These are phyloP conservation scores for Taeniopygia guttata DNA, from an alignment of 2,797 vertebrate species.

Conservation along the genomic window DNA sequence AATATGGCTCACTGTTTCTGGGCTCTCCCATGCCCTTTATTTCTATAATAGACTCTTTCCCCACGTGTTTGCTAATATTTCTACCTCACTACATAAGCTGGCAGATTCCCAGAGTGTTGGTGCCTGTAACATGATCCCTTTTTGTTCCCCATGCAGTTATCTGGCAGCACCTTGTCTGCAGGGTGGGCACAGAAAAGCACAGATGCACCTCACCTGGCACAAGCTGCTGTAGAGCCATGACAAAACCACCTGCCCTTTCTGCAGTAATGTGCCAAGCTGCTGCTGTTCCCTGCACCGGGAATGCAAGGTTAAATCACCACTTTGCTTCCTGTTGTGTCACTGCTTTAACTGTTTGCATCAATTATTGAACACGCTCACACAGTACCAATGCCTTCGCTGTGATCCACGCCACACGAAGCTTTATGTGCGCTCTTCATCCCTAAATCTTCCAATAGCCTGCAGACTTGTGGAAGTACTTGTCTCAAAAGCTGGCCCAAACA, in stretches of 20 bases:
- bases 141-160: not conserved
- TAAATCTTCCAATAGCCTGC: not conserved
- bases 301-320: not conserved
- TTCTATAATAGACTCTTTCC: conserved; percentile 34
- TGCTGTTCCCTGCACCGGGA: not conserved
- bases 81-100: conserved; percentile 41
- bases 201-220: conserved; percentile 16
- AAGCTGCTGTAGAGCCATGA: not conserved
- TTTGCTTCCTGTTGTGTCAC: conserved; percentile 42
- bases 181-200: not conserved
- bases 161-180: not conserved
- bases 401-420: not conserved
- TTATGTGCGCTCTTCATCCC: not conserved
- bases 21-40: conserved; percentile 32
- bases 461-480: not conserved
- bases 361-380: not conserved
- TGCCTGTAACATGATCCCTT: not conserved
- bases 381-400: not conserved
- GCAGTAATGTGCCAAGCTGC: not conserved
- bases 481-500: not conserved
- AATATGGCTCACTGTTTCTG: conserved; percentile 11
- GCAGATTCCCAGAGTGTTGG: not conserved
- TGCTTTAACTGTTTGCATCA: not conserved
- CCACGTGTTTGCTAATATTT: conserved; percentile 2
- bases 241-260: not conserved